Evolutionary conservation across 2,888 invertebrate species (phyloP), one percentile per base, ranked within the genome.

Genomic region (Uropetala carovei): DNA sequence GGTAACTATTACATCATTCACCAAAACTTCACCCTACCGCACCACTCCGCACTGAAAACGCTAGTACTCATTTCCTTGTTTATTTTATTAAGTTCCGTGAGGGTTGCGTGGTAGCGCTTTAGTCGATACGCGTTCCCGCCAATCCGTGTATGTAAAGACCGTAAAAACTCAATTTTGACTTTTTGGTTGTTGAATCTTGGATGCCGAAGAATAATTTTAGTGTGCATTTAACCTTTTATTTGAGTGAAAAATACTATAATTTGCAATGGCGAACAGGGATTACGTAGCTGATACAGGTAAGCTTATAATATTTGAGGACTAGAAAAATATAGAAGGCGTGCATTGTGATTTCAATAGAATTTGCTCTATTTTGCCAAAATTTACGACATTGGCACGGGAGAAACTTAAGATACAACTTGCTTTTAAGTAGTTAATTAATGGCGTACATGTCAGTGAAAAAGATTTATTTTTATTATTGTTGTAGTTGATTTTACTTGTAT

Each of bases 201-300:
- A 43, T 43, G 43, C 5, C 5, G 43, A 43, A 5, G 43, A 43
- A 43, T 43, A 43, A 43, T 43, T 43, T 43, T 1, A 3, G 43
- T 43, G 16, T 75, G 7, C 75, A 27, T 27, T 11, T 0, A 11
- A 27, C 27, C 11, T n/a, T 14, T 7, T 64, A 64, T 85, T 58
- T 0, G 13, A 43, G 82, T 16, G 10, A 22, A 16, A 8, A 27
- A n/a, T 60, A 30, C 16, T 16, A 30, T 16, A 43, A 43, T 57
- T 7, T 27, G 30, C 1, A n/a, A 89, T 89, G 89, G 30, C 89
- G 18, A n/a, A 43, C 18, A 89, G 64, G 11, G 95, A 95, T 93
- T 95, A 94, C 92, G 92, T 93, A 11, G 94, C 94, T 93, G 95
- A 94, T 81, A 94, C 93, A 93, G 95, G 95, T 95, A 92, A 93